Base-by-base conservation (phyloP, 2,888 invertebrate genomes). In the Panorpa germanica region DNA sequence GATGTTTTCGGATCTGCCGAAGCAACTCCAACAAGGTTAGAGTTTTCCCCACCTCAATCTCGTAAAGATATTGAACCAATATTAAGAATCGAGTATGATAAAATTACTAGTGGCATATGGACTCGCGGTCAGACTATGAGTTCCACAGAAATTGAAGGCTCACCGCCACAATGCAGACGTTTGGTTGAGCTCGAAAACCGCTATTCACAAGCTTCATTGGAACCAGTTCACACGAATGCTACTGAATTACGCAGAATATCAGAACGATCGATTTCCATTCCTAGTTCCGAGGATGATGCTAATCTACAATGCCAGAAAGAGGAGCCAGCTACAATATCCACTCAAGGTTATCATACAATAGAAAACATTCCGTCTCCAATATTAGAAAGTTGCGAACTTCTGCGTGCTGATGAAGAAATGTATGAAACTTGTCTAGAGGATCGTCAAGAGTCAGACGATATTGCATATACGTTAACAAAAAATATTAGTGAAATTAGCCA, bases 1-100 rank as follows among this genome's bases (percentile, higher is more conserved):
- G 75, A 76, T 48, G 75, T 76, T 2, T 76, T 76, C 45, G 75
- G 75, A 16, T 73, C 72, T 15, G 71, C 75, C 1, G 75, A 76
- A 52, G 73, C 74, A 10, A 73, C 73, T 33, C 75, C 75, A 3
- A 63, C 64, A 6, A 65, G 70, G 41, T 55, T 75, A 20, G 75
- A 76, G 45, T 75, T 75, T 48, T 75, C 75, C 9, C 75, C 75
- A 3, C 75, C 75, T 3, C 75, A 76, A 43, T 75, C 74, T 21
- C 62, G 75, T 5, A 75, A 75, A 49, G 75, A 76, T 45, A 66
- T 75, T 41, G 75, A 75, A 46, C 74, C 75, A 1, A 76, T 76
- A 35, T 47, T 76, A 19, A 71, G 72, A 43, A 64, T 66, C 34
- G 75, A 76, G 46, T 74, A 74, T 32, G 75, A 73, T 45, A 65